Percentiles rank a stretch among this genome's conserved stretches.
Evolutionary conservation across 2,888 invertebrate genomes (phyloP).

Genomic region (Lycocerus yunnanus): DNA sequence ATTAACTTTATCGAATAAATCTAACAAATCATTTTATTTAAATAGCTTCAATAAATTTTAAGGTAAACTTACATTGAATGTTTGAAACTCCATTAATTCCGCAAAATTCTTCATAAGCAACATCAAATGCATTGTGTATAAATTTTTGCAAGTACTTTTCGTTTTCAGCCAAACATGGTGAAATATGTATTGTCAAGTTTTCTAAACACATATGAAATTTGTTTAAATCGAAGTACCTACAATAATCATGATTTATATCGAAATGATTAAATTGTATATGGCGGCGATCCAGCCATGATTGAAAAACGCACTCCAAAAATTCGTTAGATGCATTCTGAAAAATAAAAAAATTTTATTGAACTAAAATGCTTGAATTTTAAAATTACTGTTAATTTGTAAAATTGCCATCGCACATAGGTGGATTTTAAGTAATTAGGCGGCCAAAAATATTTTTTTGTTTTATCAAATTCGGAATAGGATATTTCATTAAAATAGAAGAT

Average conservation of each 20-base stretch:
- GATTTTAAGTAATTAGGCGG: too few species aligned
- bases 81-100: neutral
- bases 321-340: too few species aligned
- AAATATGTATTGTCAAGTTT: neutral
- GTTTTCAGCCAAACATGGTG: neutral
- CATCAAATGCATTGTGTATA: neutral
- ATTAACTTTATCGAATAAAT: neutral
- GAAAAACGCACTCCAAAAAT: too few species aligned
- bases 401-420: too few species aligned
- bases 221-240: neutral
- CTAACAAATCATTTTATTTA: neutral
- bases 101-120: neutral
- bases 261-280: too few species aligned
- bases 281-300: too few species aligned
- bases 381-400: too few species aligned
- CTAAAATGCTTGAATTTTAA: too few species aligned
- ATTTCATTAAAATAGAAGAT: too few species aligned
- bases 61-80: neutral
- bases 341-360: too few species aligned
- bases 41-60: neutral
- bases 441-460: too few species aligned
- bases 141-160: neutral
- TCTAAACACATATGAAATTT: neutral
- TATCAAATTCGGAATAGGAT: too few species aligned
- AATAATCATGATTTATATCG: neutral